A percentile compares a stretch with the other conserved stretches of the same genome.
Evolutionary conservation across 2,113 vertebrate genomes (phyloP).

Genomic region (Protobothrops flavoviridis): DNA sequence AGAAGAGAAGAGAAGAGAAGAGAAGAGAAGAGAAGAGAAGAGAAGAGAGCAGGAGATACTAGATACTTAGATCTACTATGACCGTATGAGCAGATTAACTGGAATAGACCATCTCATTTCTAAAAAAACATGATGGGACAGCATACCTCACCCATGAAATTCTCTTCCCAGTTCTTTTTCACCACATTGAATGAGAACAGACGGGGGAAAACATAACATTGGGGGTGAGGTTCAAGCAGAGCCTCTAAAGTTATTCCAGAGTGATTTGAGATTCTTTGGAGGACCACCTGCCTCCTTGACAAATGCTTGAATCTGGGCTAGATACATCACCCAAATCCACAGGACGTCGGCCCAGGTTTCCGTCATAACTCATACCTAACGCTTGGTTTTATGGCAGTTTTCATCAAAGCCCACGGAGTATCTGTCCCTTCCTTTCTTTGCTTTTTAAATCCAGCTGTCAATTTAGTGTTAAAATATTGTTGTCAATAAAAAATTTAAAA

Average conservation of each 20-base stretch:
- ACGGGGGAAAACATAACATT: not conserved
- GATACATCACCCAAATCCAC: not conserved
- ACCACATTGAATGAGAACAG: no score
- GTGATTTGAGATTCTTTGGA: not conserved
- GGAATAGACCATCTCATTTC: no score
- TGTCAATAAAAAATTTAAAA: not conserved
- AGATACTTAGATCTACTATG: no score
- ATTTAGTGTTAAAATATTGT: conserved; percentile 8
- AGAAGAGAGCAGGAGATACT: no score
- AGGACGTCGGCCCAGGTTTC: not conserved
- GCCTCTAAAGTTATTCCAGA: not conserved
- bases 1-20: no score
- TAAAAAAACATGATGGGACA: no score
- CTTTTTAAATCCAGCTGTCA: not conserved
- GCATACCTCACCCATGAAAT: no score
- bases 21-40: no score
- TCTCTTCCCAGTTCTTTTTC: no score
- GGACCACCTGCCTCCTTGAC: not conserved
- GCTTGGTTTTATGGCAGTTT: not conserved
- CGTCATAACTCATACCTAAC: not conserved
- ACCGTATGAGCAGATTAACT: no score
- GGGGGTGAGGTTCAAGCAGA: not conserved
- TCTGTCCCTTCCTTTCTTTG: not conserved
- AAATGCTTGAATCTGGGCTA: not conserved
- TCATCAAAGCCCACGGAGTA: not conserved